Percentiles rank a stretch among this genome's conserved stretches.
Evolutionary conservation across 2,113 vertebrate genomes (phyloP).

Genomic region (Pelvicachromis taeniatus): DNA sequence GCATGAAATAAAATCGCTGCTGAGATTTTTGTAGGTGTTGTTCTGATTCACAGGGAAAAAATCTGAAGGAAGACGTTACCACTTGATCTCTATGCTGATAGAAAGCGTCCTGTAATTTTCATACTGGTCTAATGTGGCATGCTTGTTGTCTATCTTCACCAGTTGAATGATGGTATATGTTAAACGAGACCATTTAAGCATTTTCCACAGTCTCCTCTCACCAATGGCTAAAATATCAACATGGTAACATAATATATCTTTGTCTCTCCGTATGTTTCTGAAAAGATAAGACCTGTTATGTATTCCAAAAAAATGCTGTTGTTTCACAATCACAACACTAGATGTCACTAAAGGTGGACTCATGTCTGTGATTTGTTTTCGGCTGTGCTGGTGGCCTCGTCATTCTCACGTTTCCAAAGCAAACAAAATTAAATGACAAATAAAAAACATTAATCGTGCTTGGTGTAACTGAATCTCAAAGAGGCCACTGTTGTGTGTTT

Average conservation of each 20-base stretch:
- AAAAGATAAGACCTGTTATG: neutral
- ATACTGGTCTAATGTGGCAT: neutral
- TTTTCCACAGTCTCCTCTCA: neutral
- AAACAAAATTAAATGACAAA: neutral
- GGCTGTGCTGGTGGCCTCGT: neutral
- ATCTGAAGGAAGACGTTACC: neutral
- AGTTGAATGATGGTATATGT: neutral
- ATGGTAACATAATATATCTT: neutral
- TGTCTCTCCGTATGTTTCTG: neutral
- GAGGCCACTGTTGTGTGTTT: neutral
- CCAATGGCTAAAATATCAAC: neutral
- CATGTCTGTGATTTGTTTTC: neutral
- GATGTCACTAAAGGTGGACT: neutral
- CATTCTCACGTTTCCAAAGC: neutral
- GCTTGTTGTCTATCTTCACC: neutral
- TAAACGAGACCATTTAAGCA: neutral
- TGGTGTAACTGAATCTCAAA: neutral
- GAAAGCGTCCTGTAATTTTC: neutral
- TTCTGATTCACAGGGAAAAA: accelerated
- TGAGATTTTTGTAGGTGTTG: neutral
- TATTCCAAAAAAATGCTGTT: neutral
- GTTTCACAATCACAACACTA: neutral
- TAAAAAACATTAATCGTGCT: neutral
- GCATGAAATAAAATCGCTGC: neutral
- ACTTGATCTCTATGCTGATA: neutral